Evolutionary conservation across 2,797 vertebrate genomes (phyloP), one percentile per base, ranked within the genome.

Genomic region (Coendou prehensilis): DNA sequence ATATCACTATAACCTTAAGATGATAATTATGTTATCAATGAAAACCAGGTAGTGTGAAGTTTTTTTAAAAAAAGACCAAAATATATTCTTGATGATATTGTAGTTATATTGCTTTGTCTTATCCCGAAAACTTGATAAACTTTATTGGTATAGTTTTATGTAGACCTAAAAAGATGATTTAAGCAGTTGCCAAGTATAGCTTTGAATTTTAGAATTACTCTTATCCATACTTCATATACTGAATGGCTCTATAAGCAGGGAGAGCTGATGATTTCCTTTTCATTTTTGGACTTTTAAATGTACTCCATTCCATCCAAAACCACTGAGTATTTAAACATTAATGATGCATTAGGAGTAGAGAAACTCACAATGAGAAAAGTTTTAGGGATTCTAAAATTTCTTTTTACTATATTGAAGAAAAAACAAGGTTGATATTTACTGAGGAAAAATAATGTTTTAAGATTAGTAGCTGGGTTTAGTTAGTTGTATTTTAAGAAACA

Each of bases 321-420:
- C 6, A 81, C 14, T 86, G 64, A 64, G 18, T 20, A 5, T 90
- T 93, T 67, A 57, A 45, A 8, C 50, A 41, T 87, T 67, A 87
- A 22, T 64, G 13, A 80, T 64, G 45, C 26, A 86, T 37, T 86
- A 59, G 63, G 26, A 81, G 64, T 41, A 90, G 61, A 89, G 47
- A 85, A 86, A 93, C 75, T 93, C 54, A 64, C 30, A 89, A 71
- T n/a, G 41, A 93, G 64, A 59, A 93, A 61, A 89, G 47, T 84
- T 37, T 81, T 92, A 84, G 61, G 50, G 26, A 3, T 95, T 95
- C 56, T 86, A 81, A 89, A 85, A 80, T 89, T 95, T 79, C 17
- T 41, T 91, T 63, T n/a, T 41, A 15, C 54, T 79, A 54, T 37
- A 67, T 67, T 79, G 56, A 41, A 86, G 89, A 67, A 78, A 89